These are phyloP conservation scores for Scolanthus callimorphus DNA, from an alignment of 92 coral and sea anemone genomes.

Conservation along the genomic window DNA sequence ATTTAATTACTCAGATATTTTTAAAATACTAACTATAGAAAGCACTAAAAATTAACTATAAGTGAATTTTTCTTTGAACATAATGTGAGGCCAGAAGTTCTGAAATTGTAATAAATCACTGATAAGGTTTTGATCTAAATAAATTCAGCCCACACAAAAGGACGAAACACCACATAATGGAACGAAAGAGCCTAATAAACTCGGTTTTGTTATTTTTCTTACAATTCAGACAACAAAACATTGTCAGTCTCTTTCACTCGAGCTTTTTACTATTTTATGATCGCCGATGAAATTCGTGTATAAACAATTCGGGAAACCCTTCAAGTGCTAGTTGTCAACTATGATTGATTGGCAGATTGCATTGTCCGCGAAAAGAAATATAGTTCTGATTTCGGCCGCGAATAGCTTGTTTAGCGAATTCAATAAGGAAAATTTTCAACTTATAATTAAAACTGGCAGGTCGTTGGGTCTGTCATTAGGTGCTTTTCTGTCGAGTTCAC, in stretches of 20 bases:
- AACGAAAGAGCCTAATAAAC: no score
- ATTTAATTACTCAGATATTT: neutral
- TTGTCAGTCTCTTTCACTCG: no score
- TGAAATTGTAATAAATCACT: no score
- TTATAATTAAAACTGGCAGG: constrained; percentile 20
- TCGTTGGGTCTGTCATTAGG: neutral
- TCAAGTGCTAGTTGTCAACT: constrained; percentile 48
- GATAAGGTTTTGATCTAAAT: no score
- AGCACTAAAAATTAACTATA: no score
- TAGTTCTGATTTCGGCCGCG: constrained; percentile 11
- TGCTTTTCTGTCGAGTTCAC: neutral
- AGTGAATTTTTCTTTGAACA: no score
- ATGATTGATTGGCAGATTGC: constrained; percentile 55
- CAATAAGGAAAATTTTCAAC: neutral
- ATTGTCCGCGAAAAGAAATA: constrained; percentile 3
- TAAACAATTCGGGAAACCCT: constrained; percentile 72
- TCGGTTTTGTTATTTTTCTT: no score
- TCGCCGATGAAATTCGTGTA: constrained; percentile 2
- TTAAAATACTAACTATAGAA: no score
- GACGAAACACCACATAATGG: no score
- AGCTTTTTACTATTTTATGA: neutral
- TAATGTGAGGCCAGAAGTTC: no score
- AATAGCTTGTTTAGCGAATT: constrained; percentile 9
- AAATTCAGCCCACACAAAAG: no score
- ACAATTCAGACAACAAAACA: no score